Evolutionary conservation across 2,888 invertebrate genomes (phyloP).

Genomic region (Malachius bipustulatus): DNA sequence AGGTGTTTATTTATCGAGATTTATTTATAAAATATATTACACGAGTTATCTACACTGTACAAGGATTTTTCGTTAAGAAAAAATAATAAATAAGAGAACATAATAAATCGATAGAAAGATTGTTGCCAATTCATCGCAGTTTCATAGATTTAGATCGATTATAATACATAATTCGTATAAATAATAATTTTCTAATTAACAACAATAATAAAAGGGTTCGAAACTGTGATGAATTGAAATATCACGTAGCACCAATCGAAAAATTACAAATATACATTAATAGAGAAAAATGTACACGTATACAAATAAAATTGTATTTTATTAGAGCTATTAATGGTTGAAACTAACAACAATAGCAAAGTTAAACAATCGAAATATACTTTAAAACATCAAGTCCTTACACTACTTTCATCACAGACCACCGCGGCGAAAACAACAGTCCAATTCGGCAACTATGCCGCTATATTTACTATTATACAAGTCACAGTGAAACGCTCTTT

Average conservation of each 20-base stretch:
- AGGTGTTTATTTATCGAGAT: constrained; percentile 35
- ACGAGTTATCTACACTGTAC: constrained; percentile 42
- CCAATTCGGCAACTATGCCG: constrained; percentile 24
- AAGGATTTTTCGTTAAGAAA: constrained; percentile 27
- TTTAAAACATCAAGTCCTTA: constrained; percentile 16
- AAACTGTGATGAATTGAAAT: too few relatives aligned
- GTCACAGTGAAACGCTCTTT: constrained; percentile 19
- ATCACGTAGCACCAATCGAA: constrained; percentile 40
- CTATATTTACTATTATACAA: constrained; percentile 15
- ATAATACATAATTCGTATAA: too few relatives aligned
- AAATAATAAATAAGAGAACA: constrained; percentile 33
- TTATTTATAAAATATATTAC: constrained; percentile 42
- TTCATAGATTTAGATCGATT: too few relatives aligned
- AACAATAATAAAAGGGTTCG: too few relatives aligned
- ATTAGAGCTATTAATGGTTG: constrained; percentile 11
- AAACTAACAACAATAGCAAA: constrained; percentile 29
- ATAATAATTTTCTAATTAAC: too few relatives aligned
- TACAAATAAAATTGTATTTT: constrained; percentile 26
- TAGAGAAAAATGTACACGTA: constrained; percentile 26
- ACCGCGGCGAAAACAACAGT: constrained; percentile 26
- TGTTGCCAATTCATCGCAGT: too few relatives aligned
- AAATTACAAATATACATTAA: constrained; percentile 34
- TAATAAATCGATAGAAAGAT: too few relatives aligned
- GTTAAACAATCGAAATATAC: constrained; percentile 14
- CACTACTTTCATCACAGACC: constrained; percentile 31